Evolutionary conservation across 2,113 vertebrate species (phyloP), one percentile per base, ranked within the genome.

Genomic region (Gadus macrocephalus): DNA sequence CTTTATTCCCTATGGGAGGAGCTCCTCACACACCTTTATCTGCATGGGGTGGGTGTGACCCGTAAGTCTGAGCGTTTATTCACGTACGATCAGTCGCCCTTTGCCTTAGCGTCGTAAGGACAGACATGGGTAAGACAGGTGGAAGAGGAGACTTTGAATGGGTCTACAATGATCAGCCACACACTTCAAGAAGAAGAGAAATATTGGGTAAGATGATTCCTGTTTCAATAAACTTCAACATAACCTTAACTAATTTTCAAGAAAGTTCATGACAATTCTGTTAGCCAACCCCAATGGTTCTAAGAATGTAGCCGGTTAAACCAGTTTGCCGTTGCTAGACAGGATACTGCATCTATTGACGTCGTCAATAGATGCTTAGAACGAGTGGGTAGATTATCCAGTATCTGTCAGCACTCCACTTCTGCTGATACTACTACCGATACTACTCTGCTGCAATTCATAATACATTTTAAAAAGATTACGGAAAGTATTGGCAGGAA

Each of bases 151-250:
- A 98, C 78, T 99, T 99, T 91, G 95, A 99, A 87, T 98, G 97
- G 97, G 96, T 97, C 68, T 98, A 98, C 86, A 94, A 83, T 17
- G 96, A 99, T 63, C 97, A 99, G 85, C 97, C 97, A 2, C 97
- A 99, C 87, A 96, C 96, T 6, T 93, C 95, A 64, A 92, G 97
- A 74, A 93, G 96, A 75, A 95, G 91, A 81, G 95, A 97, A 86
- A 99, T 99, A 62, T 83, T 99, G 61, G 97, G 97, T 99, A 90
- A 90, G 94, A 61, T 38, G 25, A 19, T 35, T 27, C 59, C 28
- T 22, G 15, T 75, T 19, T 16, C 49, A 60, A 60, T 20, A 56
- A 15, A 31, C 20, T 49, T 49, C 16, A 3, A 35, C 31, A 35
- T 7, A 35, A 35, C 8, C 25, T 42, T 49, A 49, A 49, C 42